A percentile compares a stretch with the other conserved stretches of the same genome.
Evolutionary conservation across 1,140 invertebrate genomes (phyloP).

Genomic region (Caenorhabditis brenneri): DNA sequence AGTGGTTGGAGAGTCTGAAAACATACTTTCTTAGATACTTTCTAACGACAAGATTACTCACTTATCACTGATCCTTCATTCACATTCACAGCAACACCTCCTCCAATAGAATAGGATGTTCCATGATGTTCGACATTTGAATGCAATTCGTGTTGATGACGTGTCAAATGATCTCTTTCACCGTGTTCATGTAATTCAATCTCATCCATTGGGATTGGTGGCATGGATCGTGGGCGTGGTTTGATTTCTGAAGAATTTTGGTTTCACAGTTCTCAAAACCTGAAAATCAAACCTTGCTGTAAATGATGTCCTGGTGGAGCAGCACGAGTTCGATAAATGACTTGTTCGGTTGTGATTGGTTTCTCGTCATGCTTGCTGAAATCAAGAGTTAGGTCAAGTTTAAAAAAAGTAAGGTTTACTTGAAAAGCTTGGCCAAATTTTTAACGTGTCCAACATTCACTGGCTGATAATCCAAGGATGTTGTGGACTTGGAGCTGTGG

Average conservation of each 20-base stretch:
- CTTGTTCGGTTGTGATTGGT: slow-evolving; percentile 8
- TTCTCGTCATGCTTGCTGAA: slow-evolving; percentile 12
- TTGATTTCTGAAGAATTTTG: slow-evolving; percentile 23
- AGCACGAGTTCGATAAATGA: background rate
- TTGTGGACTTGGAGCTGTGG: background rate
- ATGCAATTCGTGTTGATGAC: background rate
- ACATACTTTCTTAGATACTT: too few relatives aligned
- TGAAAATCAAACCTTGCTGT: background rate
- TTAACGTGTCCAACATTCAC: slow-evolving; percentile 5
- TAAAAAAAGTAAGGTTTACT: too few relatives aligned
- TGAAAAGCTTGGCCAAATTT: slow-evolving; percentile 13
- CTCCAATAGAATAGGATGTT: background rate
- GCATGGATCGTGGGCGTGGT: background rate
- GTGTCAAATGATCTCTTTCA: background rate
- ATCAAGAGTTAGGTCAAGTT: too few relatives aligned
- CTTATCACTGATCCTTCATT: background rate
- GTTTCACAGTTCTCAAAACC: background rate
- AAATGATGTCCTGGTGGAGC: slow-evolving; percentile 36
- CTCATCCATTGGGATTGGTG: background rate
- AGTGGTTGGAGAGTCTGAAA: background rate
- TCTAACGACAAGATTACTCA: too few relatives aligned
- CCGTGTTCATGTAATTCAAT: slow-evolving; percentile 17
- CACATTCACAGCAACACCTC: background rate
- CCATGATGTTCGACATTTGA: background rate
- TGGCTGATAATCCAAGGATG: background rate